Evolutionary conservation across 2,113 vertebrate genomes (phyloP).

Genomic region (Xenopus tropicalis): UCB_Xtro_10.0 CM004450.2:41938501-41939000

Average conservation of each 20-base stretch:
- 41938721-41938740: no score
- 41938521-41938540: no score
- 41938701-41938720: neutral
- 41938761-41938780: conserved; percentile 13
- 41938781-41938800: neutral
- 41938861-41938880: neutral
- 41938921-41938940: neutral
- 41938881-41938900: neutral
- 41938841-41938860: neutral
- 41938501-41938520: no score
- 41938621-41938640: no score
- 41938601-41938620: no score
- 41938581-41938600: no score
- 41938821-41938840: conserved; percentile 28
- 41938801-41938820: neutral
- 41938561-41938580: no score
- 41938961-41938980: conserved; percentile 4
- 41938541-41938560: no score
- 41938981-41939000: neutral
- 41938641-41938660: no score
- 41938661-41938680: no score
- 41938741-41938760: neutral
- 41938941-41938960: neutral
- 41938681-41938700: neutral
- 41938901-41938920: neutral